Conservation (phyloP, 1,140 invertebrate species). For the Oryctes rhinoceros region DNA sequence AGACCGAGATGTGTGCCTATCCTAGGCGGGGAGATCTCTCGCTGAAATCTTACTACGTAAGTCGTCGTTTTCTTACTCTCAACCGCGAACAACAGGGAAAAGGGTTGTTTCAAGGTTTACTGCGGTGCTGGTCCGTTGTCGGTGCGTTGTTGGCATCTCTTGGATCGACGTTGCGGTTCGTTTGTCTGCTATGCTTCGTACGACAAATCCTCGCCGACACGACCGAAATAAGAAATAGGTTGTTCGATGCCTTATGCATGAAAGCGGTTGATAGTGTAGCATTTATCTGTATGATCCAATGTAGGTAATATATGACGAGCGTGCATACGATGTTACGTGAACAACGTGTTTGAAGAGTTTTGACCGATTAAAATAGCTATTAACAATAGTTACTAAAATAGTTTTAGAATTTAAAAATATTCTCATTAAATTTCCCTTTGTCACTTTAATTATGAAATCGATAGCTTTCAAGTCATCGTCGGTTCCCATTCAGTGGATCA, state of each 20-base stretch:
- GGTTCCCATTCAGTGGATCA: too few species aligned
- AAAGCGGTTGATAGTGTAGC: too few species aligned
- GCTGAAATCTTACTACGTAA: background rate
- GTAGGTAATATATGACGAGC: too few species aligned
- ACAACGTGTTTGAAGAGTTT: too few species aligned
- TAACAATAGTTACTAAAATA: too few species aligned
- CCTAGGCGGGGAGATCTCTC: background rate
- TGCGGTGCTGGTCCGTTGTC: background rate
- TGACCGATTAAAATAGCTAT: too few species aligned
- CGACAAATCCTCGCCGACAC: background rate
- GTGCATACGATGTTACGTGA: too few species aligned
- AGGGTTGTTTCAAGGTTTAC: background rate
- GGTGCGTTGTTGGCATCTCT: background rate
- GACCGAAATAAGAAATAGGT: slow-evolving; percentile 9
- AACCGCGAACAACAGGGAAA: background rate
- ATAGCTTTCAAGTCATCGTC: too few species aligned
- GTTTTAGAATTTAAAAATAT: too few species aligned
- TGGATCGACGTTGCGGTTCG: background rate
- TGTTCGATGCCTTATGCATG: background rate
- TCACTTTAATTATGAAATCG: too few species aligned
- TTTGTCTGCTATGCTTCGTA: background rate
- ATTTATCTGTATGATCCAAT: too few species aligned
- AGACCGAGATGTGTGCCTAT: background rate
- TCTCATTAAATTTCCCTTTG: too few species aligned
- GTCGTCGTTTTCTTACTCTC: background rate